Evolutionary conservation across 2,888 invertebrate genomes (phyloP).

Genomic region (Nysson spinosus): DNA sequence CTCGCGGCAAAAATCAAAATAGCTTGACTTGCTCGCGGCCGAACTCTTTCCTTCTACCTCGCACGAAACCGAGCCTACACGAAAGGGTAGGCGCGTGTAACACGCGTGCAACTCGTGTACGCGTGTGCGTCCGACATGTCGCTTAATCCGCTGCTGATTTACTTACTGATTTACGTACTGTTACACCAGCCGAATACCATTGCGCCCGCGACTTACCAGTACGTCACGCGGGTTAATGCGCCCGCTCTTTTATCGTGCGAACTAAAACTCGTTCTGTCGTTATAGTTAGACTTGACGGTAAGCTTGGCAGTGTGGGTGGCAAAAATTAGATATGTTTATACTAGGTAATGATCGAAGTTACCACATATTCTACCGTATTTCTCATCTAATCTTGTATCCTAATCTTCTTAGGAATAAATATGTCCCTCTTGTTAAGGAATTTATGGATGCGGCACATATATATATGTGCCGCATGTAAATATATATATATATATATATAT

Average conservation of each 20-base stretch:
- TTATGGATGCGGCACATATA: no score
- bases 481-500: no score
- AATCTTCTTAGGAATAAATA: no score
- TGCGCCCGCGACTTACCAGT: background rate
- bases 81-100: conserved; percentile 57
- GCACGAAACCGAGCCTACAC: conserved; percentile 46
- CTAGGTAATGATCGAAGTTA: no score
- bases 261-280: background rate
- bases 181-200: conserved; percentile 27
- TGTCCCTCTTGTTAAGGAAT: no score
- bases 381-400: no score
- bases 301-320: no score
- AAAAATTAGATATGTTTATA: no score
- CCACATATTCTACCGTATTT: no score
- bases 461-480: no score
- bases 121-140: conserved; percentile 31
- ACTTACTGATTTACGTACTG: conserved; percentile 59
- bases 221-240: conserved; percentile 21
- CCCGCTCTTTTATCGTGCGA: conserved; percentile 22
- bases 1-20: conserved; percentile 60
- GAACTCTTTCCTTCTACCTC: conserved; percentile 14
- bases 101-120: conserved; percentile 36
- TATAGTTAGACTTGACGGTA: no score
- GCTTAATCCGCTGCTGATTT: conserved; percentile 46
- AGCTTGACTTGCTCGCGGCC: conserved; percentile 42